These are phyloP conservation scores for Drosophila suboccidentalis DNA, from an alignment of 2,888 invertebrate genomes.

Conservation along the genomic window DNA sequence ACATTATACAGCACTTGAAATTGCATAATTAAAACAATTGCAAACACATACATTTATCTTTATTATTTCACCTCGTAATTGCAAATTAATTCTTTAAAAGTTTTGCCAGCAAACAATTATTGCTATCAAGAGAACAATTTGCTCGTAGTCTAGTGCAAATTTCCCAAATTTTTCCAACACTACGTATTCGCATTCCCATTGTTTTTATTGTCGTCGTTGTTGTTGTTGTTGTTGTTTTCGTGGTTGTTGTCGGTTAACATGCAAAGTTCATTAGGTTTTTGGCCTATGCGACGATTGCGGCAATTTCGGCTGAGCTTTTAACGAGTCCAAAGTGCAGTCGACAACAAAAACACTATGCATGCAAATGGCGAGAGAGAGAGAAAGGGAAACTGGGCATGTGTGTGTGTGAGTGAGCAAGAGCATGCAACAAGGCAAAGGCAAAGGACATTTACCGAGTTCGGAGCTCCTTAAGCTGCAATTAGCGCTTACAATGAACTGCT, in stretches of 20 bases:
- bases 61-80: conserved; percentile 22
- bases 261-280: conserved; percentile 78
- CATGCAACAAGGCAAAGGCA: conserved; percentile 12
- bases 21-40: conserved; percentile 12
- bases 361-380: conserved; percentile 21
- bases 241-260: conserved; percentile 58
- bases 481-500: conserved; percentile 66
- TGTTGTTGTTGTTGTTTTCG: conserved; percentile 36
- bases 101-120: conserved; percentile 28
- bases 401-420: not conserved
- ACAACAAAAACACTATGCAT: conserved; percentile 35
- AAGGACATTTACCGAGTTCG: conserved; percentile 51
- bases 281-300: conserved; percentile 68
- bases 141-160: conserved; percentile 21
- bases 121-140: conserved; percentile 34
- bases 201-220: conserved; percentile 32
- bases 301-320: conserved; percentile 55
- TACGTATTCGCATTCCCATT: not conserved
- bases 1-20: conserved; percentile 4
- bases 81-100: conserved; percentile 26
- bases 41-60: conserved; percentile 11
- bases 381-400: not conserved
- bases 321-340: conserved; percentile 66
- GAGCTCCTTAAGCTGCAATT: conserved; percentile 74
- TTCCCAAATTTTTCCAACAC: conserved; percentile 12